A percentile compares a stretch with the other conserved stretches of the same genome.
Conservation (phyloP, 2,888 invertebrate genomes). For the Incurvaria masculella region DNA sequence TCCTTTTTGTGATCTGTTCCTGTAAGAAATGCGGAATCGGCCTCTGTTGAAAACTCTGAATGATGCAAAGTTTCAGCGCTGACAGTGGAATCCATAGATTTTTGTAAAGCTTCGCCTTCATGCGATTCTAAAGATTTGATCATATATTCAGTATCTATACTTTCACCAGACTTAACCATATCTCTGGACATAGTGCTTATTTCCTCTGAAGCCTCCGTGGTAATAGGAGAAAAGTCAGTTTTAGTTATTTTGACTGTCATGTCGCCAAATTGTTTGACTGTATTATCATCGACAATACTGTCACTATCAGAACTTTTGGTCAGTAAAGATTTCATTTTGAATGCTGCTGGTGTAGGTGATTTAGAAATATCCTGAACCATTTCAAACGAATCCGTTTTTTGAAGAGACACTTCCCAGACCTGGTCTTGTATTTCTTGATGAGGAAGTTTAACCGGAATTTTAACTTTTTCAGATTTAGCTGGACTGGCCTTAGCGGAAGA, state of each 20-base stretch:
- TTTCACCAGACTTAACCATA: conserved; percentile 53
- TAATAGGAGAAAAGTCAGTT: conserved; percentile 40
- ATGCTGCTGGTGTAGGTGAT: conserved; percentile 20
- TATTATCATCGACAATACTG: conserved; percentile 28
- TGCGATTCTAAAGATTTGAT: conserved; percentile 51
- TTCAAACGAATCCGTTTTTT: conserved; percentile 40
- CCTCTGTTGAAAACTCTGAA: conserved; percentile 51
- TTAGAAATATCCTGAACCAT: conserved; percentile 31
- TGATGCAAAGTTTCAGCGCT: conserved; percentile 52
- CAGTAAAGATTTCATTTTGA: conserved; percentile 23
- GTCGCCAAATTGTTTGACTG: conserved; percentile 28
- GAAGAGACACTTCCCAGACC: conserved; percentile 44
- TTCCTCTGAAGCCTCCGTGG: conserved; percentile 42
- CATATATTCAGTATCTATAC: conserved; percentile 50
- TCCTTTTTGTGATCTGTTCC: conserved; percentile 34
- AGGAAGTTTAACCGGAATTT: conserved; percentile 41
- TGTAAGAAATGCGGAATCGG: conserved; percentile 49
- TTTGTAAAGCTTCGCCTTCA: conserved; percentile 49
- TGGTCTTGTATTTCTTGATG: conserved; percentile 46
- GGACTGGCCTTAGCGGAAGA: conserved; percentile 15
- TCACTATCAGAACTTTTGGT: conserved; percentile 31
- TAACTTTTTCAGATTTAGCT: conserved; percentile 40
- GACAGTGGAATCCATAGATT: conserved; percentile 51
- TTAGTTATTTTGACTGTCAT: conserved; percentile 27
- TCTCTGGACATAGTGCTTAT: conserved; percentile 43